Percentiles rank a stretch among this genome's conserved stretches.
phyloP scores from a whole-genome alignment of 2,797 vertebrate species.

The Notolabrus celidotus region DNA sequence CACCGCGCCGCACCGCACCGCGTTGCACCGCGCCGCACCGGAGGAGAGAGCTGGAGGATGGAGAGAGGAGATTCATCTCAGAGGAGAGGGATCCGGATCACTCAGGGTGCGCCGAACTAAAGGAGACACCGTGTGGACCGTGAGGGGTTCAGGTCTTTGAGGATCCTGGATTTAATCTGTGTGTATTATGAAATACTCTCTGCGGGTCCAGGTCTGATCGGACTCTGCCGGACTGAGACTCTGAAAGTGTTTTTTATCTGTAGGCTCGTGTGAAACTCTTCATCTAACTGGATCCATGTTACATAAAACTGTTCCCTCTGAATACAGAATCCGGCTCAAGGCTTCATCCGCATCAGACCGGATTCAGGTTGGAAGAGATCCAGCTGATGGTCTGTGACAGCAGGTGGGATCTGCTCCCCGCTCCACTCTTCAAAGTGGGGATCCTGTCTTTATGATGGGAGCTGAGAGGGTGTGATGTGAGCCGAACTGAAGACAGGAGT shows the following conservation, averaged over 20 bases:
- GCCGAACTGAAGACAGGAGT: neutral
- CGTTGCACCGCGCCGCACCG: too few species aligned
- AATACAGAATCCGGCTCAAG: neutral
- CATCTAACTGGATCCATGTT: too few species aligned
- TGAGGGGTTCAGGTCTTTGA: neutral
- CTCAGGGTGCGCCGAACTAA: neutral
- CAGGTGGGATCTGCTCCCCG: neutral
- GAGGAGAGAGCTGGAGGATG: neutral
- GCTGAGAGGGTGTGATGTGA: neutral
- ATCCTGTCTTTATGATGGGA: neutral
- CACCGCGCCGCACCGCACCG: too few species aligned
- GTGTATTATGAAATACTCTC: neutral
- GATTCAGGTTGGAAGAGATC: neutral
- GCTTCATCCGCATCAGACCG: neutral
- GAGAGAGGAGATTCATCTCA: neutral
- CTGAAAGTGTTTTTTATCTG: neutral
- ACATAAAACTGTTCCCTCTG: neutral
- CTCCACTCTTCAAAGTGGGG: neutral
- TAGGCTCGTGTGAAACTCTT: too few species aligned
- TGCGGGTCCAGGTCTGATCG: neutral
- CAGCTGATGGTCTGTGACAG: neutral
- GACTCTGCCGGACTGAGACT: constrained; percentile 9
- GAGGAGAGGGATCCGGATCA: neutral
- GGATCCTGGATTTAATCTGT: neutral
- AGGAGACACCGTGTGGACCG: neutral